Evolutionary conservation across 2,888 invertebrate species (phyloP).

Genomic region (Leptinotarsa juncta): DNA sequence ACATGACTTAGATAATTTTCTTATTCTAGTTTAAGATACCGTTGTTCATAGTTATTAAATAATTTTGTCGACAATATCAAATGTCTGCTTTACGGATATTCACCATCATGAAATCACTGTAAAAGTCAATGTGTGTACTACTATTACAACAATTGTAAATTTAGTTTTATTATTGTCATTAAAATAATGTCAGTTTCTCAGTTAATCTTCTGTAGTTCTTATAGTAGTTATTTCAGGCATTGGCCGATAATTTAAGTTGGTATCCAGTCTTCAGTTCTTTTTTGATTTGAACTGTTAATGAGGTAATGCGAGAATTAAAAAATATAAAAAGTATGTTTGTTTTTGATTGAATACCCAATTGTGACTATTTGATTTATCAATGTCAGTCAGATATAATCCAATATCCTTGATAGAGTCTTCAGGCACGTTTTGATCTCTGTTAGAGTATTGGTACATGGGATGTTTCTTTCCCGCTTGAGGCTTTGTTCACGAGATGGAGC

Average conservation of each 20-base stretch:
- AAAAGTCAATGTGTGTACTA: constrained; percentile 57
- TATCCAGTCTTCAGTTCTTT: constrained; percentile 60
- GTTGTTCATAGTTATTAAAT: not conserved
- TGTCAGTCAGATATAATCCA: too few species aligned
- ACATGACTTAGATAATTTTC: not conserved
- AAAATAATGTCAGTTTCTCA: constrained; percentile 49
- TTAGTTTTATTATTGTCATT: constrained; percentile 55
- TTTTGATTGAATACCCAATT: not conserved
- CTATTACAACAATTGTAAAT: constrained; percentile 55
- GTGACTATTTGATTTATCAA: not conserved
- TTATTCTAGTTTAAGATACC: not conserved
- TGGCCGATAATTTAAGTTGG: constrained; percentile 57
- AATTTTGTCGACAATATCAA: constrained; percentile 14
- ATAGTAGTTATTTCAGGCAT: constrained; percentile 57
- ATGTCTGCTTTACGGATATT: constrained; percentile 8
- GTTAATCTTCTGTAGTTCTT: constrained; percentile 55
- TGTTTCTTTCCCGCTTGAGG: too few species aligned
- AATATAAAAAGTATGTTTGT: constrained; percentile 39
- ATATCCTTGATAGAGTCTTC: too few species aligned
- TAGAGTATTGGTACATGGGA: too few species aligned
- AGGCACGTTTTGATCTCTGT: too few species aligned
- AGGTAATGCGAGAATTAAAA: constrained; percentile 57
- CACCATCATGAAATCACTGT: constrained; percentile 49
- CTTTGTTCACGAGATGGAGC: too few species aligned
- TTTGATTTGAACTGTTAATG: constrained; percentile 60